These are phyloP conservation scores for Sphenopsis melanotis DNA, from an alignment of 2,797 vertebrate species.

Conservation along the genomic window DNA sequence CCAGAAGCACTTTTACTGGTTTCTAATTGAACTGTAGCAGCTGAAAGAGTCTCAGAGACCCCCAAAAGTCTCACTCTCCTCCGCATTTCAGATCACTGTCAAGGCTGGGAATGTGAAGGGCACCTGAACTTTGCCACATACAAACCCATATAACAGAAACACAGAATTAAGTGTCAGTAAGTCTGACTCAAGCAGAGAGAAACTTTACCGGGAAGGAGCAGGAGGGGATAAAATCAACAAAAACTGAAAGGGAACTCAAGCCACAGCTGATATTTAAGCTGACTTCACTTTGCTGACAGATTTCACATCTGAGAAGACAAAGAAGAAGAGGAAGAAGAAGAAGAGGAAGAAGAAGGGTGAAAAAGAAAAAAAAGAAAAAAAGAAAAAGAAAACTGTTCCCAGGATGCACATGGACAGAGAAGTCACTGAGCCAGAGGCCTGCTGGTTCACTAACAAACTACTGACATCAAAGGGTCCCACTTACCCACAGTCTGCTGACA, in stretches of 20 bases:
- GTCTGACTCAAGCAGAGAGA: slow-evolving; percentile 19
- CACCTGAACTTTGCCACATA: neutral
- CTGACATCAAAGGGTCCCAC: slow-evolving; percentile 2
- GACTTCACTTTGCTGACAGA: slow-evolving; percentile 50
- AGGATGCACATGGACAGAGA: neutral
- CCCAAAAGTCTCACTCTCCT: neutral
- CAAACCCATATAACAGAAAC: neutral
- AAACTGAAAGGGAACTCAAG: slow-evolving; percentile 15
- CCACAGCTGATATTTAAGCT: slow-evolving; percentile 54
- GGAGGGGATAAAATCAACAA: slow-evolving; percentile 43
- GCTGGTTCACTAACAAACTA: slow-evolving; percentile 14
- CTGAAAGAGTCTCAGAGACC: neutral
- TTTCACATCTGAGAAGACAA: neutral
- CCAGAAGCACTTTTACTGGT: neutral
- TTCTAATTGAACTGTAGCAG: neutral
- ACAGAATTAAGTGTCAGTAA: neutral
- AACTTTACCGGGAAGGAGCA: neutral
- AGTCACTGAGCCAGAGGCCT: slow-evolving; percentile 10
- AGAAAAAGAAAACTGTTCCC: neutral
- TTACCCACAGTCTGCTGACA: neutral
- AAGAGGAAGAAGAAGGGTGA: neutral
- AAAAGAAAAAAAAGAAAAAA: neutral
- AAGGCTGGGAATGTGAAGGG: neutral
- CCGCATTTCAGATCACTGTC: neutral
- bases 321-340: neutral